Evolutionary conservation across 2,113 vertebrate species (phyloP).

Genomic region (Scopus umbretta): DNA sequence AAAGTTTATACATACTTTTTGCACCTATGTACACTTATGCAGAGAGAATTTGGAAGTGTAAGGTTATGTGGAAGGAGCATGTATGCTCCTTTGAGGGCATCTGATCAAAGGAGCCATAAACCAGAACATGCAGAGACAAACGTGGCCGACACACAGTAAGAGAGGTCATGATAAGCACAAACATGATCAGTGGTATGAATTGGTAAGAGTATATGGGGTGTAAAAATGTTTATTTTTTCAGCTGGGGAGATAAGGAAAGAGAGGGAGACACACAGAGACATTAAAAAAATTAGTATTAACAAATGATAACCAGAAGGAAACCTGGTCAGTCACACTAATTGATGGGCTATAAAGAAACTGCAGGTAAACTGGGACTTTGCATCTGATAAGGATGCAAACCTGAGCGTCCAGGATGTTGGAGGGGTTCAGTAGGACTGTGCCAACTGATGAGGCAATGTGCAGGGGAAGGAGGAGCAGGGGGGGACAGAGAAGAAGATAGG

Average conservation of each 20-base stretch:
- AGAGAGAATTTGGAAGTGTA: neutral
- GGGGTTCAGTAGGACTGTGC: rapidly evolving
- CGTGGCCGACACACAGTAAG: neutral
- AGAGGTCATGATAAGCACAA: neutral
- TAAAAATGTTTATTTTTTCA: neutral
- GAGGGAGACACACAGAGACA: neutral
- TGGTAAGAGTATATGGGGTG: neutral
- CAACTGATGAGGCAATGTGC: neutral
- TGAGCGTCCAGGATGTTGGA: neutral
- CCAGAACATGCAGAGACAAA: neutral
- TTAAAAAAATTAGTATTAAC: neutral
- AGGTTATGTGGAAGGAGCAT: neutral
- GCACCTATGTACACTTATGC: neutral
- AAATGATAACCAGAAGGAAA: neutral
- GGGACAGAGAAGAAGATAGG: rapidly evolving
- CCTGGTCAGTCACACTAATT: neutral
- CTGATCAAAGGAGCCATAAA: neutral
- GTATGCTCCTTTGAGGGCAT: neutral
- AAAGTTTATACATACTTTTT: neutral
- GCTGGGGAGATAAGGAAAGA: rapidly evolving
- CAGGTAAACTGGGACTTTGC: neutral
- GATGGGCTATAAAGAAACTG: neutral
- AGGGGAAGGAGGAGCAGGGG: neutral
- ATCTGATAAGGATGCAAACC: neutral
- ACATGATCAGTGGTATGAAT: neutral